phyloP scores from a whole-genome alignment of 2,113 vertebrate genomes.

The Callospermophilus lateralis region DNA sequence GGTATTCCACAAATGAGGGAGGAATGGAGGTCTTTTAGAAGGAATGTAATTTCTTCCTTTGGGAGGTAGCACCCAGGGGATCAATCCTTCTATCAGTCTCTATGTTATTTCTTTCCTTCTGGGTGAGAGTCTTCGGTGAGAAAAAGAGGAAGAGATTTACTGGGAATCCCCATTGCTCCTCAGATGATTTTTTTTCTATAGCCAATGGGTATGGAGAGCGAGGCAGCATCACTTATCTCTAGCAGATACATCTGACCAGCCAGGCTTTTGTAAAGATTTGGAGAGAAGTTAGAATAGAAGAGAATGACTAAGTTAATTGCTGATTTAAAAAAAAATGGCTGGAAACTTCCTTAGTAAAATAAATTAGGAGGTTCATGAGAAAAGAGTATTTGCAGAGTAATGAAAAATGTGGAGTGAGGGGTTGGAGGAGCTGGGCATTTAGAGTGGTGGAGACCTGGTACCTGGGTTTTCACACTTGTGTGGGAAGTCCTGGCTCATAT shows the following conservation, averaged over 20 bases:
- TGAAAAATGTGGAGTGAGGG: not conserved
- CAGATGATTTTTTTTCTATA: not conserved
- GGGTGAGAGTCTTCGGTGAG: not conserved
- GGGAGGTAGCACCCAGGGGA: not conserved
- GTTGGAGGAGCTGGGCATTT: not conserved
- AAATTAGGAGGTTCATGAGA: not conserved
- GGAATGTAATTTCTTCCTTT: not conserved
- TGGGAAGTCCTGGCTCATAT: not conserved
- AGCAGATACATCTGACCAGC: not conserved
- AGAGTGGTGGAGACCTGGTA: not conserved
- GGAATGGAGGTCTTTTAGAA: not conserved
- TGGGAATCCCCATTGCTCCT: conserved; percentile 4
- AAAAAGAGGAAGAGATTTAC: not conserved
- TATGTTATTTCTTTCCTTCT: not conserved
- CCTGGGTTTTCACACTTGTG: not conserved
- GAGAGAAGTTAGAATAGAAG: not conserved
- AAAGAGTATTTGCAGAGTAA: not conserved
- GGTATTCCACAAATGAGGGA: not conserved
- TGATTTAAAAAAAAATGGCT: not conserved
- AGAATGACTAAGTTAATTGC: not conserved
- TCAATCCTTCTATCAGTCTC: not conserved
- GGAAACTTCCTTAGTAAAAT: not conserved
- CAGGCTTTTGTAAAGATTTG: not conserved
- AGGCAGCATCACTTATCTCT: conserved; percentile 1
- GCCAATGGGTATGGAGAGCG: not conserved